A percentile compares a stretch with the other conserved stretches of the same genome.
phyloP scores from a whole-genome alignment of 2,797 vertebrate genomes.

The Syndactyla subalaris region DNA sequence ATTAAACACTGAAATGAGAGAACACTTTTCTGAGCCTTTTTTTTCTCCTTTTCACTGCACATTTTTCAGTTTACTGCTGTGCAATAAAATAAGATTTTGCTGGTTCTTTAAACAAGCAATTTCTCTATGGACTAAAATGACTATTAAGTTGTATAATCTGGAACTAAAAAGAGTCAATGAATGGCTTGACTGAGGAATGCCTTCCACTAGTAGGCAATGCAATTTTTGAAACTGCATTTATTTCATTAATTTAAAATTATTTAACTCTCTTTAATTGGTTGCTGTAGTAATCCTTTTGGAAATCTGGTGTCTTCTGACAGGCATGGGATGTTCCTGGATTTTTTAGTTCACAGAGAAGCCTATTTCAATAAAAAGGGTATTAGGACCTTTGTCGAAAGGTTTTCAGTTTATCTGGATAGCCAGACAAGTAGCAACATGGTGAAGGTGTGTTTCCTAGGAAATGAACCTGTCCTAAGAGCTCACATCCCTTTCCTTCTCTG shows the following conservation, averaged over 20 bases:
- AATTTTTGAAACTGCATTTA: not conserved
- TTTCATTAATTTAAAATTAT: not conserved
- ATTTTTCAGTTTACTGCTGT: not conserved
- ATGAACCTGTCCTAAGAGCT: not conserved
- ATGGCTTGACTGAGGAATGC: not conserved
- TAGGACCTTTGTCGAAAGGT: not conserved
- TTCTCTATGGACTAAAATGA: not conserved
- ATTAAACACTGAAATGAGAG: slow-evolving; percentile 42
- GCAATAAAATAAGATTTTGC: not conserved
- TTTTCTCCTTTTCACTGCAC: not conserved
- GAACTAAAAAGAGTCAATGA: not conserved
- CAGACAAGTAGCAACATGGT: not conserved
- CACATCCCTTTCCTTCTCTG: not conserved
- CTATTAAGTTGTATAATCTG: not conserved
- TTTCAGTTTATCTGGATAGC: not conserved
- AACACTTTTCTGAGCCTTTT: slow-evolving; percentile 32
- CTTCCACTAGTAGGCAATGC: not conserved
- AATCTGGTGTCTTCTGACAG: not conserved
- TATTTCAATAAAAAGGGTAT: not conserved
- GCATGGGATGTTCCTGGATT: not conserved
- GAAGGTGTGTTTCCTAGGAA: not conserved
- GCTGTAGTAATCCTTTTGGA: not conserved
- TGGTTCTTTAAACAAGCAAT: not conserved
- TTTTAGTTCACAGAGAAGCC: not conserved
- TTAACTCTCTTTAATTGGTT: not conserved